Evolutionary conservation across 2,113 vertebrate species (phyloP).

Genomic region (Danio rerio): GRCz12tu NC_133180.1:45040501-45041000

Average conservation of each 20-base stretch:
- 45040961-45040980: constrained; percentile 35
- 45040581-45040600: constrained; percentile 35
- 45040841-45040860: no score
- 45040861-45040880: neutral
- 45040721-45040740: neutral
- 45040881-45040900: neutral
- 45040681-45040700: constrained; percentile 20
- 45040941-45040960: constrained; percentile 42
- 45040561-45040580: constrained; percentile 41
- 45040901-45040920: constrained; percentile 23
- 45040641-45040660: constrained; percentile 29
- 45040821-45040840: no score
- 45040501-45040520: constrained; percentile 12
- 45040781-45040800: no score
- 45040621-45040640: constrained; percentile 37
- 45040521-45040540: neutral
- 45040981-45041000: constrained; percentile 33
- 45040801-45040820: no score
- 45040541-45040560: constrained; percentile 28
- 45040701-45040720: constrained; percentile 21
- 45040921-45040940: constrained; percentile 21
- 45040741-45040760: neutral
- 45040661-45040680: constrained; percentile 28
- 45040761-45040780: no score
- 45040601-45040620: constrained; percentile 29